These are phyloP conservation scores for Micropoecilia bifurca DNA, from an alignment of 2,797 vertebrate genomes.

Conservation along the genomic window DNA sequence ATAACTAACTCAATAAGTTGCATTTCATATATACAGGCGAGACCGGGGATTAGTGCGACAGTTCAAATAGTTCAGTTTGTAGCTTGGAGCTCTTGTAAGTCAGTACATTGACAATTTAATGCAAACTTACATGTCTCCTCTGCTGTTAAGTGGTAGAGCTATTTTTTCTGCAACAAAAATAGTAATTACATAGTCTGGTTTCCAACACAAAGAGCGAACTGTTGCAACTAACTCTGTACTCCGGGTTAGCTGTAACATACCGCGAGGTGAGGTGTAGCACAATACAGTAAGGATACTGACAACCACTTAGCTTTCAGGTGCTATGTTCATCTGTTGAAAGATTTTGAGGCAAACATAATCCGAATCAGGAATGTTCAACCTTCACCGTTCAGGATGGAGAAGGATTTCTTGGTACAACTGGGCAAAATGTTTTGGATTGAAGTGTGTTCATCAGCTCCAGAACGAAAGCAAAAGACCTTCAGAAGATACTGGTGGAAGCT, in stretches of 20 bases:
- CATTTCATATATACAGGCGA: neutral
- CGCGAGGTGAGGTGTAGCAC: neutral
- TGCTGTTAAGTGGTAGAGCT: neutral
- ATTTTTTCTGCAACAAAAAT: neutral
- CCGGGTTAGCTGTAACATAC: neutral
- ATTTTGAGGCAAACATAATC: neutral
- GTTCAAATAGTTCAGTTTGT: neutral
- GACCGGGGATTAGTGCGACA: neutral
- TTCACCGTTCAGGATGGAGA: neutral
- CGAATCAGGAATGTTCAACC: neutral
- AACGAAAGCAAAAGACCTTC: neutral
- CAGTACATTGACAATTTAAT: neutral
- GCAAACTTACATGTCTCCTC: neutral
- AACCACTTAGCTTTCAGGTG: neutral
- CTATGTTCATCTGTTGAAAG: neutral
- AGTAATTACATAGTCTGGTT: neutral
- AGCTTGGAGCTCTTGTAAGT: neutral
- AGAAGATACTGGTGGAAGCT: neutral
- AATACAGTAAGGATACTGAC: neutral
- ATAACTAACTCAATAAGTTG: neutral
- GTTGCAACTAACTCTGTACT: neutral
- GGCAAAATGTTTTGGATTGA: neutral
- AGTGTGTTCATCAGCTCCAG: neutral
- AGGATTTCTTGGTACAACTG: neutral
- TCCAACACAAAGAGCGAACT: neutral